These are phyloP conservation scores for Panzeria rudis DNA, from an alignment of 2,888 invertebrate genomes.

Conservation along the genomic window DNA sequence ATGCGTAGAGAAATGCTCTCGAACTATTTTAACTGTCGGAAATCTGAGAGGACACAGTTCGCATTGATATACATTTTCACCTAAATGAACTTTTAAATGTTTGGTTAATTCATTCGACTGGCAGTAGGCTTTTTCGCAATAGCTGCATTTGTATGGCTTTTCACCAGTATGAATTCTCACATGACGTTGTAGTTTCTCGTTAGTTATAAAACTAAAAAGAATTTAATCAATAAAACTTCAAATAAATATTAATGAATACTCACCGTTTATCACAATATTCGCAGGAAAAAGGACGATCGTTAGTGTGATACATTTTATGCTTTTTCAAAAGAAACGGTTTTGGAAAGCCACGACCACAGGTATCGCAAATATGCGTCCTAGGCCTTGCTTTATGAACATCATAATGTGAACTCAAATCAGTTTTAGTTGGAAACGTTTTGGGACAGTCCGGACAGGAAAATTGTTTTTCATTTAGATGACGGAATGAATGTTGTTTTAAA, in stretches of 20 bases:
- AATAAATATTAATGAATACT: not conserved
- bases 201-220: slow-evolving; percentile 84
- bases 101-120: slow-evolving; percentile 75
- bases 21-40: slow-evolving; percentile 71
- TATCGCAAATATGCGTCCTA: slow-evolving; percentile 86
- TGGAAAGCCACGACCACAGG: slow-evolving; percentile 86
- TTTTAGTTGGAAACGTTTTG: slow-evolving; percentile 85
- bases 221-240: not conserved
- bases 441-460: slow-evolving; percentile 85
- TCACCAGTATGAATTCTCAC: slow-evolving; percentile 85
- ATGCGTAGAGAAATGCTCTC: slow-evolving; percentile 73
- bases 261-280: slow-evolving; percentile 77
- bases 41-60: slow-evolving; percentile 76
- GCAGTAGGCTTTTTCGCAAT: slow-evolving; percentile 73
- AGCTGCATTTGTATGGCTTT: slow-evolving; percentile 74
- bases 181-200: slow-evolving; percentile 86
- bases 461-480: slow-evolving; percentile 85
- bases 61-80: slow-evolving; percentile 85
- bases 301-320: slow-evolving; percentile 87
- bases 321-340: slow-evolving; percentile 86
- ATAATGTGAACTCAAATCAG: slow-evolving; percentile 84
- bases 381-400: slow-evolving; percentile 84
- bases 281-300: slow-evolving; percentile 81
- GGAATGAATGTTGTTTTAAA: slow-evolving; percentile 85
- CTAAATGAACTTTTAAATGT: slow-evolving; percentile 85